Evolutionary conservation across 2,797 vertebrate genomes (phyloP).

Genomic region (Galago senegalensis): DNA sequence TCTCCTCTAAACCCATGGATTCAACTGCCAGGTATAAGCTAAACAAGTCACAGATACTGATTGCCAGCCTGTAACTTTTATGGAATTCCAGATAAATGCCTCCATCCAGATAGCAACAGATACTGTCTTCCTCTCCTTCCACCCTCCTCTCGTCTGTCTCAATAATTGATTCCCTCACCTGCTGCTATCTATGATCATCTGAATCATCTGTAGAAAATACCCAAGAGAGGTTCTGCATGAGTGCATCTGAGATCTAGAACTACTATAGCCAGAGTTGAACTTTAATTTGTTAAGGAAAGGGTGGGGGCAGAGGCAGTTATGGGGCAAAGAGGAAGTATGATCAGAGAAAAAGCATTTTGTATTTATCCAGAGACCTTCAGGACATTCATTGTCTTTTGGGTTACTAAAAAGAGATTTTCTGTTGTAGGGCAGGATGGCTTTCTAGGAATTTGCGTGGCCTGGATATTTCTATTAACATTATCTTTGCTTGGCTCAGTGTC

Average conservation of each 20-base stretch:
- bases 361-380: neutral
- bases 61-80: neutral
- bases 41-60: neutral
- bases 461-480: constrained; percentile 16
- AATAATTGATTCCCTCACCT: neutral
- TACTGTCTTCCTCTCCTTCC: neutral
- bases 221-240: neutral
- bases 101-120: neutral
- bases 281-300: neutral
- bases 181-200: neutral
- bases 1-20: neutral
- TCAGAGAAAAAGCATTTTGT: neutral
- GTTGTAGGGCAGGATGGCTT: neutral
- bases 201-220: neutral
- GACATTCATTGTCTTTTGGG: neutral
- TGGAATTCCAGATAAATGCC: neutral
- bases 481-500: neutral
- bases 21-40: neutral
- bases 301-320: neutral
- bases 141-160: neutral
- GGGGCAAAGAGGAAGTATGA: neutral
- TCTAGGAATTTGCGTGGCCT: neutral
- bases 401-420: neutral
- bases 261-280: neutral
- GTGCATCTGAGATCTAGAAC: neutral